Conservation (phyloP, 2,113 vertebrate genomes). For the Carassius auratus region DNA sequence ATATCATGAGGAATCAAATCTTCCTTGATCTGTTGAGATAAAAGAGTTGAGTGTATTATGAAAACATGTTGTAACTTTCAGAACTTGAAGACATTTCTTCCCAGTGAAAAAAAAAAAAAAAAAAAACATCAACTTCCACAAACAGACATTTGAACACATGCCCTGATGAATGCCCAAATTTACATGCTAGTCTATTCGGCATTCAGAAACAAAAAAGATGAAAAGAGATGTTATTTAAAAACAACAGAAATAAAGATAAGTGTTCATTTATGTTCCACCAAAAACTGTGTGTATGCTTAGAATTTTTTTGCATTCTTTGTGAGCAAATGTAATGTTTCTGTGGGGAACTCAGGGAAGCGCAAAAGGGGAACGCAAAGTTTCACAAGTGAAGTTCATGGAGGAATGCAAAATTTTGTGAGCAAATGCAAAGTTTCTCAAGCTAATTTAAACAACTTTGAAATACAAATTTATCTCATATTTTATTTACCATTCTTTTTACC, state of each 20-base stretch:
- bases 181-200: background rate
- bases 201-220: background rate
- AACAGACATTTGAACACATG: background rate
- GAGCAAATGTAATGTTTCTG: background rate
- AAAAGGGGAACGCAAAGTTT: background rate
- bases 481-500: background rate
- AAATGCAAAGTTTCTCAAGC: background rate
- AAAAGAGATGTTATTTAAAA: background rate
- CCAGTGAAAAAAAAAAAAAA: background rate
- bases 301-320: background rate
- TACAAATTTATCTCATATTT: background rate
- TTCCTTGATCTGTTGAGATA: slow-evolving; percentile 19
- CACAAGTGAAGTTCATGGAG: background rate
- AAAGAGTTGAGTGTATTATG: background rate
- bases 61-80: background rate
- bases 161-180: background rate
- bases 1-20: slow-evolving; percentile 4
- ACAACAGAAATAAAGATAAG: slow-evolving; percentile 3
- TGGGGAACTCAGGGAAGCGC: background rate
- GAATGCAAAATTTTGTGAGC: too few relatives aligned
- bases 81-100: background rate
- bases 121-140: background rate
- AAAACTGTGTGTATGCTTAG: background rate
- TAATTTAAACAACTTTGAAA: background rate
- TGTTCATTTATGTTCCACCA: background rate